phyloP scores from a whole-genome alignment of 2,888 invertebrate genomes.

The Tuberolachnus salignus region DNA sequence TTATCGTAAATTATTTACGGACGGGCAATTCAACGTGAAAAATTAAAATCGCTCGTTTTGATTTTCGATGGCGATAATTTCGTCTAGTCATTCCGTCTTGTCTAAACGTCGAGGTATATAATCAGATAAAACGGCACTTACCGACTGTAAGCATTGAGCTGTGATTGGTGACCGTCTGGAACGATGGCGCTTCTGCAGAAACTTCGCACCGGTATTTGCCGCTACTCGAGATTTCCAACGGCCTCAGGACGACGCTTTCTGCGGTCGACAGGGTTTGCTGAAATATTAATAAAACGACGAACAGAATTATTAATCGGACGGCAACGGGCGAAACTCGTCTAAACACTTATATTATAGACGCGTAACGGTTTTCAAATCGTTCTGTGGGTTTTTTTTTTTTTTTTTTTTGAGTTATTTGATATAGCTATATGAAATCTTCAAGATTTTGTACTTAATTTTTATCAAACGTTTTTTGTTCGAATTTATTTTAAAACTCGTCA shows the following conservation, averaged over 20 bases:
- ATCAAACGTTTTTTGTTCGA: too few species aligned
- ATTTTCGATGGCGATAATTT: constrained; percentile 10
- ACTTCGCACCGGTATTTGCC: constrained; percentile 63
- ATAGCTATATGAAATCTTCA: too few species aligned
- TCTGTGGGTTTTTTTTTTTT: too few species aligned
- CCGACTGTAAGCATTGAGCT: constrained; percentile 63
- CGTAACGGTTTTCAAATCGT: too few species aligned
- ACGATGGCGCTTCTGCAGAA: constrained; percentile 63
- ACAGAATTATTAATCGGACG: neutral
- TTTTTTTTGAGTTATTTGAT: too few species aligned
- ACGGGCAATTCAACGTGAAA: neutral
- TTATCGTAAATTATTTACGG: neutral
- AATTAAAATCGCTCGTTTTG: neutral
- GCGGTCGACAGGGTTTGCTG: constrained; percentile 60
- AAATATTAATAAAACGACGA: constrained; percentile 23
- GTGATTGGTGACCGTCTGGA: constrained; percentile 62
- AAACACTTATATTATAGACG: too few species aligned
- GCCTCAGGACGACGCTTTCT: constrained; percentile 59
- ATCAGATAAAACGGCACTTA: constrained; percentile 59
- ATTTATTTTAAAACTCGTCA: too few species aligned
- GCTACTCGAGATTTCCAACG: constrained; percentile 59
- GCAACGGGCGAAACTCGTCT: too few species aligned
- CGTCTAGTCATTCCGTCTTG: neutral
- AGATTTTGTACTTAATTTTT: too few species aligned
- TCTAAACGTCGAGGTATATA: neutral